Evolutionary conservation across 2,888 invertebrate species (phyloP).

Genomic region (Sarcophaga subvicina): DNA sequence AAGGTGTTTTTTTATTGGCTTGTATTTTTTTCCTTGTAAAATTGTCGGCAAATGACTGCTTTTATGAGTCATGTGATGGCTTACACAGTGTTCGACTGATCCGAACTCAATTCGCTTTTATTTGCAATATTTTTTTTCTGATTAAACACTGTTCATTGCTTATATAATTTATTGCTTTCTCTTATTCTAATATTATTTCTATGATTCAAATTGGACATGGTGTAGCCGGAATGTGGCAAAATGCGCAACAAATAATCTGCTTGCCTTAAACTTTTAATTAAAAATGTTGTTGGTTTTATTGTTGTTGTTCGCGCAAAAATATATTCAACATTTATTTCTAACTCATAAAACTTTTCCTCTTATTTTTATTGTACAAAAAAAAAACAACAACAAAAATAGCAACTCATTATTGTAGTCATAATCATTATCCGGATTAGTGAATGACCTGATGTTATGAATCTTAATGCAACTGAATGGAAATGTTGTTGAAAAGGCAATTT

Average conservation of each 20-base stretch:
- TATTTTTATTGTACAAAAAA: no score
- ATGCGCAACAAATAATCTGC: background rate
- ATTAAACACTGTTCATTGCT: no score
- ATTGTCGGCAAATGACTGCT: no score
- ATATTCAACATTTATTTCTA: background rate
- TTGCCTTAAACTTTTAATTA: conserved; percentile 41
- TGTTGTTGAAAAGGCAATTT: background rate
- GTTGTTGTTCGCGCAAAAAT: background rate
- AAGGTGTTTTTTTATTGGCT: no score
- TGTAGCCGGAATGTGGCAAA: background rate
- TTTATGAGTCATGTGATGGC: no score
- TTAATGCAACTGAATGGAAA: conserved; percentile 22
- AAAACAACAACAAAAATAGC: background rate
- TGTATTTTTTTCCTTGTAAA: no score
- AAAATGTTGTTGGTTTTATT: background rate
- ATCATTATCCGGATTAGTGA: conserved; percentile 36
- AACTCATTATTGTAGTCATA: conserved; percentile 13
- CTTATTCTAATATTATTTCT: no score
- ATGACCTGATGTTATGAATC: conserved; percentile 46
- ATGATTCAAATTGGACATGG: conserved; percentile 1
- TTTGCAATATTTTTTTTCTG: no score
- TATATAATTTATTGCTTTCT: no score
- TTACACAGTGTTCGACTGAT: no score
- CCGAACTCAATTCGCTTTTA: no score
- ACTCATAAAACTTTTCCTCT: no score